These are phyloP conservation scores for Myotis lucifugus DNA, from an alignment of 2,113 vertebrate species.

Conservation along the genomic window DNA sequence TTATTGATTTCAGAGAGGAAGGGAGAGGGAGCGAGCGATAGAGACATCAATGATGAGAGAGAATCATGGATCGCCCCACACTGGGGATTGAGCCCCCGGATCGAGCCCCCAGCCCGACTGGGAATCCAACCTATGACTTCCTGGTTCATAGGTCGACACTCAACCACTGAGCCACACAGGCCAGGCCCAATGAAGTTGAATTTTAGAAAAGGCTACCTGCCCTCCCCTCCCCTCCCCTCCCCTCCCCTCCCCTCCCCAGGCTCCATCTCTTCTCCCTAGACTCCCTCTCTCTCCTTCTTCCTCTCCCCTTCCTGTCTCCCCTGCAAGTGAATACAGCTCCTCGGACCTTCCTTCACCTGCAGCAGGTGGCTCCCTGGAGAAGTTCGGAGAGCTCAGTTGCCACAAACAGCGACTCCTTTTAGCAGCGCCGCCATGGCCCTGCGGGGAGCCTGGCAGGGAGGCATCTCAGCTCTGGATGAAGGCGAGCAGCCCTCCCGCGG, in stretches of 20 bases:
- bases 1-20: too few species aligned
- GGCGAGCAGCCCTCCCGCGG: background rate
- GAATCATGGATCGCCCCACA: too few species aligned
- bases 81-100: too few species aligned
- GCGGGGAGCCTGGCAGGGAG: background rate
- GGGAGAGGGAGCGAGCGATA: too few species aligned
- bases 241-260: too few species aligned
- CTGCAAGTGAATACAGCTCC: background rate
- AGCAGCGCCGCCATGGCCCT: background rate
- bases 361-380: background rate
- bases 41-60: too few species aligned
- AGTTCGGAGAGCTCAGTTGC: background rate
- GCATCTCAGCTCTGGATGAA: background rate
- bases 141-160: too few species aligned
- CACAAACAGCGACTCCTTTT: background rate
- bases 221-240: fast-evolving
- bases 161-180: too few species aligned
- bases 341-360: background rate
- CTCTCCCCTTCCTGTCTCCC: background rate
- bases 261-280: too few species aligned
- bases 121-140: too few species aligned
- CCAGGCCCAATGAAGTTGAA: background rate
- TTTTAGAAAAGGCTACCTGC: background rate
- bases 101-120: too few species aligned
- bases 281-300: too few species aligned